Percentiles rank a stretch among this genome's conserved stretches.
Evolutionary conservation across 2,888 invertebrate species (phyloP).

Genomic region (Drosophila monieri): DNA sequence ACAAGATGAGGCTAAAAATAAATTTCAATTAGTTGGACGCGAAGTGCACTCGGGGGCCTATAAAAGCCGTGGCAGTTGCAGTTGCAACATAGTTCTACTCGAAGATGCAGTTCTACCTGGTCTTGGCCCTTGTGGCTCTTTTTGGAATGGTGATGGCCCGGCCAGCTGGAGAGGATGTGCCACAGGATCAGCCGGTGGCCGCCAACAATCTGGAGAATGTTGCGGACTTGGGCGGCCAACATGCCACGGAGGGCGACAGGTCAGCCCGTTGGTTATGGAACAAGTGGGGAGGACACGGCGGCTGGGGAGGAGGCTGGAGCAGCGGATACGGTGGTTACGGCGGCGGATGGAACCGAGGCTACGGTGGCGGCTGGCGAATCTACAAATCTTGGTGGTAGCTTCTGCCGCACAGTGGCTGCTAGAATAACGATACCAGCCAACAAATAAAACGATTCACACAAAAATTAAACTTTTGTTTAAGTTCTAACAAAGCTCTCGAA

Average conservation of each 20-base stretch:
- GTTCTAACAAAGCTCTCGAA: constrained; percentile 12
- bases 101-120: constrained; percentile 45
- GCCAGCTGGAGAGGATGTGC: constrained; percentile 20
- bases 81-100: constrained; percentile 19
- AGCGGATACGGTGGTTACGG: constrained; percentile 13
- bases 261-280: constrained; percentile 44
- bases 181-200: not conserved
- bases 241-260: constrained; percentile 46
- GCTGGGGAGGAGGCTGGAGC: constrained; percentile 10
- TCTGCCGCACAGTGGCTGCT: constrained; percentile 19
- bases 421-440: not conserved
- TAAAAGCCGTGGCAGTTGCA: constrained; percentile 39
- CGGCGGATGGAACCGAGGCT: constrained; percentile 19
- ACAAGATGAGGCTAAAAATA: constrained; percentile 7
- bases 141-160: constrained; percentile 10
- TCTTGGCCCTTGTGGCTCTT: constrained; percentile 17
- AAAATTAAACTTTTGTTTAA: constrained; percentile 15
- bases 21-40: constrained; percentile 35
- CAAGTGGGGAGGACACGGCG: constrained; percentile 14
- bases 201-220: constrained; percentile 42
- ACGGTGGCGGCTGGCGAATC: not conserved
- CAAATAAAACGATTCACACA: constrained; percentile 16
- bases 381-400: constrained; percentile 22
- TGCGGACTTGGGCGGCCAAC: constrained; percentile 52
- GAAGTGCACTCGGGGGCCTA: constrained; percentile 23